These are phyloP conservation scores for Latrodectus elegans DNA, from an alignment of 2,888 invertebrate genomes.

Conservation along the genomic window DNA sequence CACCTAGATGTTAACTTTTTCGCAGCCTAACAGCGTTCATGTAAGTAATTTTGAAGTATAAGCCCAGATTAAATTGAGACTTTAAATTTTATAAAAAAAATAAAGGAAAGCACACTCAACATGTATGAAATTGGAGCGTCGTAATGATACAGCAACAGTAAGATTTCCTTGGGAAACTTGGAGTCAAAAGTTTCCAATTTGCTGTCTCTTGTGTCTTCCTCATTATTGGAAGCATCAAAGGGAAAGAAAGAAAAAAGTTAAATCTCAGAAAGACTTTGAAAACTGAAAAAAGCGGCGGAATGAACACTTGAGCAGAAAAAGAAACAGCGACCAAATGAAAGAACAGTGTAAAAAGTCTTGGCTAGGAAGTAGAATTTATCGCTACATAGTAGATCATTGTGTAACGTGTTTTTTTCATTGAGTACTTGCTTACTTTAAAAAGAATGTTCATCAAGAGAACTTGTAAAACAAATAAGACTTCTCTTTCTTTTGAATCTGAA, in stretches of 20 bases:
- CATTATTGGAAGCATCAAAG: conserved; percentile 11
- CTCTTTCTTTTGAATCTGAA: not conserved
- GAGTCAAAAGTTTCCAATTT: too few species aligned
- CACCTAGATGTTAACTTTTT: too few species aligned
- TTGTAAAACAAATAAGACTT: conserved; percentile 28
- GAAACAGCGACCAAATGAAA: not conserved
- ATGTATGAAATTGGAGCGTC: too few species aligned
- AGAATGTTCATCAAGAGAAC: conserved; percentile 1
- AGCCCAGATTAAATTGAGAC: too few species aligned
- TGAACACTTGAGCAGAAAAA: not conserved
- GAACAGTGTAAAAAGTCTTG: not conserved
- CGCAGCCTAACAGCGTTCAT: too few species aligned
- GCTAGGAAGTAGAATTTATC: conserved; percentile 4
- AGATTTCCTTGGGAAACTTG: too few species aligned
- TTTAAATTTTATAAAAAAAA: too few species aligned
- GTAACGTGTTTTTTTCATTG: conserved; percentile 14
- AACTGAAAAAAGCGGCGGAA: not conserved
- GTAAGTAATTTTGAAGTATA: too few species aligned
- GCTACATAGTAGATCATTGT: conserved; percentile 8
- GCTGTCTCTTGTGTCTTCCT: not conserved
- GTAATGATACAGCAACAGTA: too few species aligned
- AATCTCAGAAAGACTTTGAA: not conserved
- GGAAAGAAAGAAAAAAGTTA: conserved; percentile 5
- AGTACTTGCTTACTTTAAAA: conserved; percentile 16
- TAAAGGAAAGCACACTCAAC: too few species aligned